Evolutionary conservation across 2,113 vertebrate species (phyloP), one percentile per base, ranked within the genome.

Genomic region (Chloropsis cyanopogon): DNA sequence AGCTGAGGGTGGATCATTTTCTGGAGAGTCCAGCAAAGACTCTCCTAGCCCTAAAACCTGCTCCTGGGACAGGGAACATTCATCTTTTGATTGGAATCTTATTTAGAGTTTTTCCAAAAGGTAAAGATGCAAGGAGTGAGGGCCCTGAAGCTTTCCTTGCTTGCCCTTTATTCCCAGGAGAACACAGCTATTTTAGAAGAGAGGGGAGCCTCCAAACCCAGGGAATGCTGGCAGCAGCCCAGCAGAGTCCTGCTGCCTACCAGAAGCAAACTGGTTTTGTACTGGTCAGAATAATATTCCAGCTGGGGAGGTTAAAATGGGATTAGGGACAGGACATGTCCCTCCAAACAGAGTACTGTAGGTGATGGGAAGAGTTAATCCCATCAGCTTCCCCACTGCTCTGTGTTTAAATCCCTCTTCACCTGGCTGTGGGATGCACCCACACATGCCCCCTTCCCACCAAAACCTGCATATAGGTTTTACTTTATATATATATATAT

Each of bases 341-440:
- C 15, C 35, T 53, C 42, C 69, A 31, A 20, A n/a, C 1, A 8
- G 31, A 4, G 3, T 0, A 20, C 22, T 0, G 7, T 0, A 42
- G 83, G 7, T 1, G 42, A 59, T 31, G 33, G 56, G 41, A 78
- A 70, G 23, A 78, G 35, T 50, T 29, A 77, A 82, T 19, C 17
- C 75, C 80, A 35, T 21, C 41, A 2, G 24, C 41, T 39, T 61
- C 60, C 68, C 33, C 70, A 8, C 31, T 57, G 61, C 60, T 54
- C 44, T 4, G 56, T 14, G 66, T 15, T 82, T 19, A 22, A 50
- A 52, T 49, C 59, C 60, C 56, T 31, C 52, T 5, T 68, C 60
- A 28, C 4, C 35, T 1, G 46, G 42, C 42, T 35, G 49, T 1
- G 7, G 84, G 84, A 64, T 17, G 72, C 41, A 73, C 47, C 1